These are phyloP conservation scores for Eidolon helvum DNA, from an alignment of 2,113 vertebrate species.

Conservation along the genomic window DNA sequence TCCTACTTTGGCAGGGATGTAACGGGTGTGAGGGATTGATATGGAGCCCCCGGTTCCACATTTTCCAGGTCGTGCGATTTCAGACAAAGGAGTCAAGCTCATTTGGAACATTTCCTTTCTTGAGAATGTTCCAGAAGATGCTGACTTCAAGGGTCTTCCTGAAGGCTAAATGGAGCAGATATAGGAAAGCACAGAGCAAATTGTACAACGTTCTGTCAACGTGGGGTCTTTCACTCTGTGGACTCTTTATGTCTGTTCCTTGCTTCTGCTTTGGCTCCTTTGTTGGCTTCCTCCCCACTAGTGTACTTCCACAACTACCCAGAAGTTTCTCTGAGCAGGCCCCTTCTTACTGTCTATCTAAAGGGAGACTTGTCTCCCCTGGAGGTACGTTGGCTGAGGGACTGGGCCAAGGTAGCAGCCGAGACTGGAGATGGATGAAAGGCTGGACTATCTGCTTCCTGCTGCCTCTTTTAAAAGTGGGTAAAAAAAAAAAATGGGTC, in stretches of 20 bases:
- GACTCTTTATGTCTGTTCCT: not conserved
- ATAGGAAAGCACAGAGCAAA: not conserved
- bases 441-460: not conserved
- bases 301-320: too few relatives aligned
- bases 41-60: not conserved
- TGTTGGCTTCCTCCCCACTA: not conserved
- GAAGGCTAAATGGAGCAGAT: not conserved
- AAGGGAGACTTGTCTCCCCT: not conserved
- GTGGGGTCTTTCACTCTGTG: not conserved
- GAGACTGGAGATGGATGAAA: not conserved
- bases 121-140: not conserved
- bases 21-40: not conserved
- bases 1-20: not conserved
- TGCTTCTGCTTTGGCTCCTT: not conserved
- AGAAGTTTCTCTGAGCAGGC: not conserved
- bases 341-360: not conserved
- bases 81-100: not conserved
- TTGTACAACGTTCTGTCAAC: not conserved
- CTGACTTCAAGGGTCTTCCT: not conserved
- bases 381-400: not conserved
- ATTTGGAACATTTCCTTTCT: not conserved
- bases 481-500: not conserved
- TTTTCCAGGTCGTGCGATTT: not conserved
- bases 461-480: not conserved
- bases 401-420: not conserved